These are phyloP conservation scores for Megaustenia siamemsis DNA, from an alignment of 2,888 invertebrate species.

Conservation along the genomic window DNA sequence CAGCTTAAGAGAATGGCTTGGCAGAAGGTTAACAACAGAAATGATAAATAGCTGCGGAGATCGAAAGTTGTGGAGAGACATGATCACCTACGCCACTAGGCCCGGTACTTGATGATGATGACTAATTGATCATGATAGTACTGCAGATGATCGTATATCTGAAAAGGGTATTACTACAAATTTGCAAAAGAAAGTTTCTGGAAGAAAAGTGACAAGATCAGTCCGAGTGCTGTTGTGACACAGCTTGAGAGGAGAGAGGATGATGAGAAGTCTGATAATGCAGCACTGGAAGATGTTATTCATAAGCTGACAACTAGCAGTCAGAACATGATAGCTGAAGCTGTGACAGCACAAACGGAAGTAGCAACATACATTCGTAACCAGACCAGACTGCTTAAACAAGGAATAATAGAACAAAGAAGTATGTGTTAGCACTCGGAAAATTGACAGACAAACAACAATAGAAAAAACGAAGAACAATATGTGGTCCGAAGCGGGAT, in stretches of 20 bases:
- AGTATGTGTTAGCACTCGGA: too few relatives aligned
- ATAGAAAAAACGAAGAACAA: too few relatives aligned
- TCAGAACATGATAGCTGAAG: conserved; percentile 57
- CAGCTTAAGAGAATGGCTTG: too few relatives aligned
- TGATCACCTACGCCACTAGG: background rate
- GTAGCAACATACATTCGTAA: conserved; percentile 66
- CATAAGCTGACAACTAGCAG: conserved; percentile 62
- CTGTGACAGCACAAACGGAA: conserved; percentile 63
- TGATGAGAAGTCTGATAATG: conserved; percentile 58
- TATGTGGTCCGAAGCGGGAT: too few relatives aligned
- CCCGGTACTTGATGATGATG: background rate
- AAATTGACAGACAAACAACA: too few relatives aligned
- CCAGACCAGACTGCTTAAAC: conserved; percentile 78
- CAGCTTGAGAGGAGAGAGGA: conserved; percentile 47
- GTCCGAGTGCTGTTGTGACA: conserved; percentile 19
- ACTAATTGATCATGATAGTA: background rate
- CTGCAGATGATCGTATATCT: background rate
- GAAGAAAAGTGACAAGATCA: conserved; percentile 13
- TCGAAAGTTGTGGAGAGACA: too few relatives aligned
- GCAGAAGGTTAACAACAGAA: too few relatives aligned
- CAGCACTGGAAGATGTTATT: conserved; percentile 69
- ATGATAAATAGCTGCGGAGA: too few relatives aligned
- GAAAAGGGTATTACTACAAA: background rate
- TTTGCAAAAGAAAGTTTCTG: background rate
- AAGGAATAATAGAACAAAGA: too few relatives aligned